Conservation (phyloP, 2,113 vertebrate species). For the Lepus americanus region DNA sequence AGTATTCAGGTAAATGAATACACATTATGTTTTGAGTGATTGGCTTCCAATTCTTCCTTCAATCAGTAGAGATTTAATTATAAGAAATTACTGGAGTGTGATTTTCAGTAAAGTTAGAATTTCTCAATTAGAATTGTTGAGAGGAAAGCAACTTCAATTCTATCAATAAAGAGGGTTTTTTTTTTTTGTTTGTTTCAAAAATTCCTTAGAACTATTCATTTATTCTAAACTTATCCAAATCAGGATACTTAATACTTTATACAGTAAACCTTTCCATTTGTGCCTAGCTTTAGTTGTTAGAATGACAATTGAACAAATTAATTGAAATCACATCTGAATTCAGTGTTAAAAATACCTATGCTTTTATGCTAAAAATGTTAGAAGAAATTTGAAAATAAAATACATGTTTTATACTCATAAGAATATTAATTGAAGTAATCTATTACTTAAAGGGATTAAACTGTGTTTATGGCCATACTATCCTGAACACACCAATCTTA, state of each 20-base stretch:
- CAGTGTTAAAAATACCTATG: not conserved
- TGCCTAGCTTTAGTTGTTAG: not conserved
- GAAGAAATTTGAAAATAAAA: not conserved
- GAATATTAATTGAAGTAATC: not conserved
- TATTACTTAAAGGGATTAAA: not conserved
- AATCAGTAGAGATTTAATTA: not conserved
- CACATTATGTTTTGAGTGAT: not conserved
- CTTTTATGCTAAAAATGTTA: not conserved
- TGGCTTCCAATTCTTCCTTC: slow-evolving; percentile 12
- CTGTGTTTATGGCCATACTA: too few relatives aligned
- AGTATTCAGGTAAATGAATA: not conserved
- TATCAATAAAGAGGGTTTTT: not conserved
- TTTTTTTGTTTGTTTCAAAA: not conserved
- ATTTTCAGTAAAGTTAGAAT: not conserved
- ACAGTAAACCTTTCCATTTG: not conserved
- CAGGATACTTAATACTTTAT: not conserved
- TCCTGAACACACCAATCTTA: too few relatives aligned
- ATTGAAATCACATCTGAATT: slow-evolving; percentile 25
- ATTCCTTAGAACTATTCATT: not conserved
- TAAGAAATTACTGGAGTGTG: not conserved
- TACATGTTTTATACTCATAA: not conserved
- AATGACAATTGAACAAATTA: not conserved
- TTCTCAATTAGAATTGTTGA: slow-evolving; percentile 22
- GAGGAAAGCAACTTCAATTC: not conserved
- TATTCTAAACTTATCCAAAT: not conserved